Evolutionary conservation across 2,888 invertebrate species (phyloP).

Genomic region (Norana najaformis): DNA sequence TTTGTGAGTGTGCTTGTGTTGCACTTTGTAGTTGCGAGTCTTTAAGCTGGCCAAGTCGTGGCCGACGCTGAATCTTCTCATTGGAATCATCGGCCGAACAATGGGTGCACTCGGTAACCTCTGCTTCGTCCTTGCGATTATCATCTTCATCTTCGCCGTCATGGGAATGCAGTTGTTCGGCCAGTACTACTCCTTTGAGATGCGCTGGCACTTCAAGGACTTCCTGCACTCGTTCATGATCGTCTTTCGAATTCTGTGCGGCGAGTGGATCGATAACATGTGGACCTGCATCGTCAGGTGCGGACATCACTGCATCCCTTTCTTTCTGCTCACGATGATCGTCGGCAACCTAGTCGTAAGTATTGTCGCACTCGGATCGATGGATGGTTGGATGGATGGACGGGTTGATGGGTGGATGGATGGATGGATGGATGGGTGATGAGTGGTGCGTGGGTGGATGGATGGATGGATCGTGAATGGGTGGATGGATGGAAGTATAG

Average conservation of each 20-base stretch:
- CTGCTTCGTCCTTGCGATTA: slow-evolving; percentile 96
- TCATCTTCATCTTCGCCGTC: slow-evolving; percentile 99
- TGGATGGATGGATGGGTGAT: no score
- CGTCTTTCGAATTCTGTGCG: slow-evolving; percentile 91
- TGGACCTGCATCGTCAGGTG: slow-evolving; percentile 97
- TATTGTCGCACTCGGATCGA: slow-evolving; percentile 58
- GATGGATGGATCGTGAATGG: no score
- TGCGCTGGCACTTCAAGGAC: slow-evolving; percentile 92
- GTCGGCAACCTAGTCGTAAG: slow-evolving; percentile 98
- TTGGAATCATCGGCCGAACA: slow-evolving; percentile 96
- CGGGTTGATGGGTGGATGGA: no score
- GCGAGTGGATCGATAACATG: slow-evolving; percentile 99
- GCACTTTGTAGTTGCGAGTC: slow-evolving; percentile 88
- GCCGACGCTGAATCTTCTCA: slow-evolving; percentile 96
- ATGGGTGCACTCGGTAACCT: slow-evolving; percentile 94
- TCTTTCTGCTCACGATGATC: slow-evolving; percentile 96
- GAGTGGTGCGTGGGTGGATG: no score
- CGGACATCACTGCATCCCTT: slow-evolving; percentile 88
- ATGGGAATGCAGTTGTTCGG: slow-evolving; percentile 99
- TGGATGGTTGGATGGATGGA: no score
- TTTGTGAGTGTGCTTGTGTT: neutral
- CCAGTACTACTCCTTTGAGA: slow-evolving; percentile 73
- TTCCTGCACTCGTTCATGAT: slow-evolving; percentile 99
- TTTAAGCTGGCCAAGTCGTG: slow-evolving; percentile 99
- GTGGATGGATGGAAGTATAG: no score